Conservation (phyloP, 2,888 invertebrate genomes). For the Shargacucullia verbasci region DNA sequence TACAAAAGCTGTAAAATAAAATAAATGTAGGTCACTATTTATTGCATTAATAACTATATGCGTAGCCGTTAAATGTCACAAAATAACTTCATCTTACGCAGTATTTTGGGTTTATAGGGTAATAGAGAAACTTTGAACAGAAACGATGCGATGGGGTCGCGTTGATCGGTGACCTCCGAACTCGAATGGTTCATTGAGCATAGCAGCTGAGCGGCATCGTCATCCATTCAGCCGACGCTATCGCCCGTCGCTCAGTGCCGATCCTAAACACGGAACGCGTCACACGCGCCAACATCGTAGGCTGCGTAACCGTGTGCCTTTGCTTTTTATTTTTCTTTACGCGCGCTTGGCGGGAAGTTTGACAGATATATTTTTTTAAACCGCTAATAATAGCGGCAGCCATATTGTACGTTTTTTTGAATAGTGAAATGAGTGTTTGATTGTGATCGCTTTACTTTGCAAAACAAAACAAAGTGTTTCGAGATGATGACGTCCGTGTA, state of each 20-base stretch:
- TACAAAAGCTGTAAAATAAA: constrained; percentile 5
- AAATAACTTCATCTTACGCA: constrained; percentile 33
- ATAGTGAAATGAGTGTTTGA: constrained; percentile 81
- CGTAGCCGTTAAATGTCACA: constrained; percentile 21
- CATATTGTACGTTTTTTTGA: constrained; percentile 37
- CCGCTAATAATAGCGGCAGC: constrained; percentile 27
- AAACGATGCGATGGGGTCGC: constrained; percentile 76
- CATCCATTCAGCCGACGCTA: constrained; percentile 77
- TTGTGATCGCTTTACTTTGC: constrained; percentile 71
- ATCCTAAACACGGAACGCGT: constrained; percentile 84
- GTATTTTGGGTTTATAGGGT: constrained; percentile 69
- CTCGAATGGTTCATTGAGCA: constrained; percentile 87
- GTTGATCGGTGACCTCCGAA: constrained; percentile 85
- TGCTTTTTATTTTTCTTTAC: constrained; percentile 68
- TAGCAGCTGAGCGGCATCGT: constrained; percentile 79
- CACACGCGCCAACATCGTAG: constrained; percentile 80
- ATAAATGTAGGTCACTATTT: constrained; percentile 44
- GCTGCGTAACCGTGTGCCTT: constrained; percentile 73
- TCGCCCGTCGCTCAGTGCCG: constrained; percentile 80
- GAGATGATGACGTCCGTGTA: constrained; percentile 85
- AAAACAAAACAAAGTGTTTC: constrained; percentile 72
- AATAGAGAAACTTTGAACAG: constrained; percentile 78
- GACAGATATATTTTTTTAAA: constrained; percentile 61
- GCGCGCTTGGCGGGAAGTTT: constrained; percentile 79
- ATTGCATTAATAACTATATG: constrained; percentile 33